Percentiles rank a stretch among this genome's conserved stretches.
Evolutionary conservation across 2,888 invertebrate species (phyloP).

Genomic region (Cheilosia soror): DNA sequence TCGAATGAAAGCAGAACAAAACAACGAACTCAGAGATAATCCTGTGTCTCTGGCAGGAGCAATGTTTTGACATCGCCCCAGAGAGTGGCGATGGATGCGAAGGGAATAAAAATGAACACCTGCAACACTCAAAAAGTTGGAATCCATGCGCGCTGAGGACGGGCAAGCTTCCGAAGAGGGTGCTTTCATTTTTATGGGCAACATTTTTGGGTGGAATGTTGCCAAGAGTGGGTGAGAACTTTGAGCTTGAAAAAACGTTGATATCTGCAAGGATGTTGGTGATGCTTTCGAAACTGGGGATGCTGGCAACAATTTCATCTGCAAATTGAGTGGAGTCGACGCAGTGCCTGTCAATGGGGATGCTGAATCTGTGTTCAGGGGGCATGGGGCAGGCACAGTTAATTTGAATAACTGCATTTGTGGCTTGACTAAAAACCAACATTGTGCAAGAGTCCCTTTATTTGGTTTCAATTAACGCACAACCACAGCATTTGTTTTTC

Average conservation of each 20-base stretch:
- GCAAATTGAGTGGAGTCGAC: constrained; percentile 53
- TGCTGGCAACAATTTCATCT: constrained; percentile 41
- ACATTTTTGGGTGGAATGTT: constrained; percentile 27
- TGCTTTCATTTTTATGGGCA: constrained; percentile 53
- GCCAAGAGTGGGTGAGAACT: not conserved
- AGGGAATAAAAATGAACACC: constrained; percentile 63
- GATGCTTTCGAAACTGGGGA: constrained; percentile 8
- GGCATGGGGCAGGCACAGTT: constrained; percentile 3
- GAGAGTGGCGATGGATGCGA: constrained; percentile 36
- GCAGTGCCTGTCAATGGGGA: constrained; percentile 4
- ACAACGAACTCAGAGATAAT: constrained; percentile 49
- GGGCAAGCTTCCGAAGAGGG: constrained; percentile 1
- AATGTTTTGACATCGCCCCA: constrained; percentile 74
- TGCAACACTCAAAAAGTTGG: constrained; percentile 62
- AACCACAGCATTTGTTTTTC: constrained; percentile 65
- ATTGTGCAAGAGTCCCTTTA: constrained; percentile 64
- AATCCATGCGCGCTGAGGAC: constrained; percentile 29
- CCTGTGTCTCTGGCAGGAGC: constrained; percentile 60
- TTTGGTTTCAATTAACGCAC: constrained; percentile 69
- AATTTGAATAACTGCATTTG: constrained; percentile 44
- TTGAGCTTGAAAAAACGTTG: not conserved
- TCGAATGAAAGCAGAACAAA: constrained; percentile 22
- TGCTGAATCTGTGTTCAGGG: constrained; percentile 55
- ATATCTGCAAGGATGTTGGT: not conserved
- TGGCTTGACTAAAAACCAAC: constrained; percentile 55